Base-by-base conservation (phyloP, 1,140 invertebrate species). In the Eufriesea mexicana region DNA sequence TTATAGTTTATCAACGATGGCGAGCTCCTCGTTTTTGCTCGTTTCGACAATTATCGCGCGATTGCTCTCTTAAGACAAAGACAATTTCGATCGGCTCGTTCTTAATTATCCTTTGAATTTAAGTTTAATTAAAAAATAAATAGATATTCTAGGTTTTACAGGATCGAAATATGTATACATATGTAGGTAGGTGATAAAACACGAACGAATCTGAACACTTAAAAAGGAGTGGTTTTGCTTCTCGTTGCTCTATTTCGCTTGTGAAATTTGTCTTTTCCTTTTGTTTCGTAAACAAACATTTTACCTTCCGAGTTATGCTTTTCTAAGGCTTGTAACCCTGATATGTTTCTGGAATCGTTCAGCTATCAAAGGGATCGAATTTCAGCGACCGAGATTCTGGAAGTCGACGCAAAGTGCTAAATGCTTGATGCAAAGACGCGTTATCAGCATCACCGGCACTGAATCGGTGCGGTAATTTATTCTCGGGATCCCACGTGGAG, bases 371-470 rank as follows among this genome's bases (percentile, higher is more conserved):
- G 0, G 90, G 86, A 85, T 93, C 89, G 70, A 93, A 93, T 80
- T 92, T 93, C 20, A 93, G 81, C 7, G 93, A 93, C 20, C 92
- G 89, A 5, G 93, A 92, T 75, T 92, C 90, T 42, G 93, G 92
- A 59, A 92, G 86, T 81, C 87, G 85, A n/a, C 86, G 89, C n/a
- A 92, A 64, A 1, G 84, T 47, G 73, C 83, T 89, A 67, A 90
- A 87, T 25, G 88, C 86, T 67, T 89, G 89, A 77, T 90, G 91
- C 18, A 91, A 79, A 6, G 88, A 89, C 18, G 87, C 89, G 79
- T 92, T 88, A n/a, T 93, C 92, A n/a, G 93, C 93, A 70, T 94
- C 93, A 5, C 93, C 93, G 42, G 93, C 93, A 74, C 93, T 94
- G 75, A 91, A 93, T 28, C 93, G 87, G 75, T 94, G 92, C 49